phyloP scores from a whole-genome alignment of 35 echinoderm and acorn worm genomes.

The Heliocidaris erythrogramma region DNA sequence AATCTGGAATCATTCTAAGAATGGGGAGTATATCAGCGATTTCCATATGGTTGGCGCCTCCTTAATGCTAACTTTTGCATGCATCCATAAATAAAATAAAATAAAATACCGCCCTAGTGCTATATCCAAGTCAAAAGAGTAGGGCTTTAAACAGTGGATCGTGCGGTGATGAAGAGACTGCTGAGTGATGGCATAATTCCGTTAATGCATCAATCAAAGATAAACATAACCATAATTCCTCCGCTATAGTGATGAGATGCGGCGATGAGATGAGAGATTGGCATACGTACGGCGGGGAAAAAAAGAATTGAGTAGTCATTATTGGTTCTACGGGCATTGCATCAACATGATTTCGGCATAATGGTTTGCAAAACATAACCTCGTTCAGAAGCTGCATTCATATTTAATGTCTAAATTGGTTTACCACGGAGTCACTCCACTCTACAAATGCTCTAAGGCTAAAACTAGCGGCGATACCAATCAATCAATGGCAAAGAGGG shows the following conservation, averaged over 20 bases:
- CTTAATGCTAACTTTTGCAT: not conserved
- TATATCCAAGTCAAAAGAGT: not conserved
- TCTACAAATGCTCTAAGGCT: not conserved
- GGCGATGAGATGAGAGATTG: not conserved
- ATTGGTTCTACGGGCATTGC: not conserved
- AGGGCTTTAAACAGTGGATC: not conserved
- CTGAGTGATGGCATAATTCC: not conserved
- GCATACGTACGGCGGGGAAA: not conserved
- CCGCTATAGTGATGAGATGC: not conserved
- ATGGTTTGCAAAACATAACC: not conserved
- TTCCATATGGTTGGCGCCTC: too few species aligned
- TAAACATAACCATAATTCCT: not conserved
- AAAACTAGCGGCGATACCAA: not conserved
- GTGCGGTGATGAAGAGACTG: not conserved
- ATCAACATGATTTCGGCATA: not conserved
- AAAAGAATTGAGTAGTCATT: not conserved
- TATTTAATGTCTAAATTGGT: not conserved
- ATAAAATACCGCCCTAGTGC: not conserved
- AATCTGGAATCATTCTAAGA: too few species aligned
- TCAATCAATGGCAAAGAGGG: not conserved
- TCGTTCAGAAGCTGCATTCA: not conserved
- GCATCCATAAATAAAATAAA: not conserved
- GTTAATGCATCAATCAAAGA: constrained; percentile 4
- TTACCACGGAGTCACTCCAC: not conserved
- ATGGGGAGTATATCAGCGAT: too few species aligned